A percentile compares a stretch with the other conserved stretches of the same genome.
Evolutionary conservation across 2,888 invertebrate genomes (phyloP).

Genomic region (Spialia ferax): DNA sequence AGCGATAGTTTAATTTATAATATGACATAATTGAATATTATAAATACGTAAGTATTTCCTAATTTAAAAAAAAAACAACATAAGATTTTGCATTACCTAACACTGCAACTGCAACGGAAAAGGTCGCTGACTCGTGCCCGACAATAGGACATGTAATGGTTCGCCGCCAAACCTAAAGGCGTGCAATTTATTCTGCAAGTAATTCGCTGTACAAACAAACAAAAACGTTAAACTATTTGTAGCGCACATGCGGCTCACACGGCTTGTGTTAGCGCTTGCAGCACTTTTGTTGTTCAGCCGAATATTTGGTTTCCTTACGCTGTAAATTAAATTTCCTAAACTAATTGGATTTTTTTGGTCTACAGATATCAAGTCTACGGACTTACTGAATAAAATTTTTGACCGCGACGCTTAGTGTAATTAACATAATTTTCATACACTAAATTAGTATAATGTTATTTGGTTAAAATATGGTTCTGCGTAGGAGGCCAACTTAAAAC

Average conservation of each 20-base stretch:
- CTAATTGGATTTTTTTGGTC: constrained; percentile 2
- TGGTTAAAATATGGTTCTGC: too few species aligned
- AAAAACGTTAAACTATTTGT: constrained; percentile 28
- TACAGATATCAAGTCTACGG: too few species aligned
- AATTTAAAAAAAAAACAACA: background rate
- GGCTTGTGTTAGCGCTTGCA: constrained; percentile 8
- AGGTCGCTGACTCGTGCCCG: background rate
- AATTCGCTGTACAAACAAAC: constrained; percentile 24
- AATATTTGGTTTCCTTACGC: constrained; percentile 9
- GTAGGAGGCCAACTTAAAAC: too few species aligned
- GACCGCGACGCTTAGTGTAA: too few species aligned
- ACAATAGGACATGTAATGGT: constrained; percentile 13
- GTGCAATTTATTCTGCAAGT: constrained; percentile 14
- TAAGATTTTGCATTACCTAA: background rate
- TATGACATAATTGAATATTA: too few species aligned
- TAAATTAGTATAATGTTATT: too few species aligned
- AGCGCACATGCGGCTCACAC: constrained; percentile 31
- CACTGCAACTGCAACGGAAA: background rate
- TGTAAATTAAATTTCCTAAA: constrained; percentile 2
- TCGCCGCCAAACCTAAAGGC: constrained; percentile 18
- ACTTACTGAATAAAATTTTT: too few species aligned
- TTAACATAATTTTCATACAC: too few species aligned
- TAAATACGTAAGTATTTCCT: background rate
- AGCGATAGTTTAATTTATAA: too few species aligned
- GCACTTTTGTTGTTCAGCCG: background rate